Percentiles rank a stretch among this genome's conserved stretches.
Evolutionary conservation across 2,888 invertebrate species (phyloP).

Genomic region (Apodemia duryi): DNA sequence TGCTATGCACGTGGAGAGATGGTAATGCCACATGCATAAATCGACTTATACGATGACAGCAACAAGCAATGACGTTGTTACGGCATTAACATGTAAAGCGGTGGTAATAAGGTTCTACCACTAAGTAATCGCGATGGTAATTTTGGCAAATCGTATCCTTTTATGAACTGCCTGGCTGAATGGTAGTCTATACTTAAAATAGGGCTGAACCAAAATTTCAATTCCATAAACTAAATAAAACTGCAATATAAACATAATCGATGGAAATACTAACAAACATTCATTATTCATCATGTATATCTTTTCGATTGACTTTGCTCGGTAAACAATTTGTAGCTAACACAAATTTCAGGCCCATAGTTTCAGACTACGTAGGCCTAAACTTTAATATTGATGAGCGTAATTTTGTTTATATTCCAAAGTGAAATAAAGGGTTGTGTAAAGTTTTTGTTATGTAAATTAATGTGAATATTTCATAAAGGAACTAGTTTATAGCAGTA

Average conservation of each 20-base stretch:
- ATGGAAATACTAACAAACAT: conserved; percentile 19
- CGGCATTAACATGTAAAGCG: no score
- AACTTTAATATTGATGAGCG: conserved; percentile 7
- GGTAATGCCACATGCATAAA: no score
- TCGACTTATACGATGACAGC: no score
- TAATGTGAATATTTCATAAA: conserved; percentile 1
- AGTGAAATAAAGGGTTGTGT: neutral
- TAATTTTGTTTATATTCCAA: conserved; percentile 1
- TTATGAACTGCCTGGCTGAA: neutral
- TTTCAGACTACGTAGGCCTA: neutral
- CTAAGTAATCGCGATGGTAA: no score
- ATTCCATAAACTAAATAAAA: neutral
- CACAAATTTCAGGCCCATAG: conserved; percentile 2
- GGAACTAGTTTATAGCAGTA: neutral
- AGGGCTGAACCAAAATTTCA: neutral
- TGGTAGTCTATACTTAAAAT: neutral
- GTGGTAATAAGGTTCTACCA: no score
- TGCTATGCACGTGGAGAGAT: no score
- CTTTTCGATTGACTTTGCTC: conserved; percentile 15
- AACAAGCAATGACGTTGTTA: no score
- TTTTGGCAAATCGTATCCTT: neutral
- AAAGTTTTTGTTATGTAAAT: neutral
- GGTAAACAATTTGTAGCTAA: neutral
- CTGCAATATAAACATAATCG: conserved; percentile 1
- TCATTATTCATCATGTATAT: conserved; percentile 21